Percentiles rank a stretch among this genome's conserved stretches.
Conservation (phyloP, 2,113 vertebrate genomes). For the Xiphorhynchus elegans region DNA sequence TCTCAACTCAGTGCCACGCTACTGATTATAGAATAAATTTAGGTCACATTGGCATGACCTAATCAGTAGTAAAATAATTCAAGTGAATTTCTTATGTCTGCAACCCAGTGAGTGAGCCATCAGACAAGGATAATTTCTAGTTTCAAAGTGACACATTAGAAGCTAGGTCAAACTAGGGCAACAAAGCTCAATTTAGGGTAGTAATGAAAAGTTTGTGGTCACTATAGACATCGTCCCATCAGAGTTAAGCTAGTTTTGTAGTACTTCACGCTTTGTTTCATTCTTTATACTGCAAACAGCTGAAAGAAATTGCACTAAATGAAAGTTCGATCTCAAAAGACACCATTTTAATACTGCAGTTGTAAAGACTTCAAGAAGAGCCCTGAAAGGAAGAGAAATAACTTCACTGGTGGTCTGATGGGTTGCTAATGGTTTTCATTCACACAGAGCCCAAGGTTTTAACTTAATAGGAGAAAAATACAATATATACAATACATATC, state of each 20-base stretch:
- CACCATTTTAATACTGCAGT: not conserved
- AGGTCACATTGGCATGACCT: not conserved
- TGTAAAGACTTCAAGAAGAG: not conserved
- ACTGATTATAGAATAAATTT: not conserved
- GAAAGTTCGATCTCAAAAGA: not conserved
- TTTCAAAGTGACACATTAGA: not conserved
- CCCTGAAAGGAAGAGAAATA: not conserved
- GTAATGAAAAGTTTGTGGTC: not conserved
- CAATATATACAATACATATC: not conserved
- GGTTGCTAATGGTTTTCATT: not conserved
- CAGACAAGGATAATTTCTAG: not conserved
- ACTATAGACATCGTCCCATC: not conserved
- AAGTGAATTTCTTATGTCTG: not conserved
- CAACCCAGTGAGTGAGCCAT: not conserved
- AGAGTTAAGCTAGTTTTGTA: not conserved
- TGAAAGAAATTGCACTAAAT: not conserved
- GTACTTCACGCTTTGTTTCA: not conserved
- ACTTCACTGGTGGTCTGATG: not conserved
- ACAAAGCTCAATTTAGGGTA: not conserved
- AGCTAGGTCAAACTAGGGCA: not conserved
- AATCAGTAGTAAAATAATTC: not conserved
- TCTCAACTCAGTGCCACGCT: not conserved
- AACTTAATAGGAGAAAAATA: not conserved
- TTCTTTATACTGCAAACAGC: not conserved
- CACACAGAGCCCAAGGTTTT: not conserved